These are phyloP conservation scores for Rhysida immarginata DNA, from an alignment of 1,140 invertebrate genomes.

Conservation along the genomic window DNA sequence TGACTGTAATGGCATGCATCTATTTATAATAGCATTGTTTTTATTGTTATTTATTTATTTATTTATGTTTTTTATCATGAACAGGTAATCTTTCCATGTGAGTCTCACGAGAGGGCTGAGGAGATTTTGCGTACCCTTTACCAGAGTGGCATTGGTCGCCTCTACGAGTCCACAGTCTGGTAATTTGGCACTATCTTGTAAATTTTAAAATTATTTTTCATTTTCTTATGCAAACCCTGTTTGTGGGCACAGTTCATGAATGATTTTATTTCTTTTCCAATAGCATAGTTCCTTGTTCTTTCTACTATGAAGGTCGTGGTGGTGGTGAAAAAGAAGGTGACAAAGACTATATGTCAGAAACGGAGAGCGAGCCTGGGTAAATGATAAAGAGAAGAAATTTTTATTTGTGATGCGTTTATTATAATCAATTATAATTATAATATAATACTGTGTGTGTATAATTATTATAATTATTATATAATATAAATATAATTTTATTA, in stretches of 20 bases:
- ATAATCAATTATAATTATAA: constrained; percentile 6
- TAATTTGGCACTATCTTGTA: constrained; percentile 13
- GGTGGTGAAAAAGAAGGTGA: constrained; percentile 8
- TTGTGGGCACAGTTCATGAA: constrained; percentile 1
- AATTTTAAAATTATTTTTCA: constrained; percentile 1
- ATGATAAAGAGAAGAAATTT: not conserved
- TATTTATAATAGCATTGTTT: too few relatives aligned
- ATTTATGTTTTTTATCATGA: too few relatives aligned
- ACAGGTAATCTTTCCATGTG: constrained; percentile 20
- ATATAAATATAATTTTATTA: not conserved
- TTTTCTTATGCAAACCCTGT: not conserved
- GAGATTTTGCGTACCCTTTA: constrained; percentile 21
- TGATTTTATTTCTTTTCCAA: constrained; percentile 4
- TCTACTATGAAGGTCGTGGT: constrained; percentile 19
- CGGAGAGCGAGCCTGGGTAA: constrained; percentile 4
- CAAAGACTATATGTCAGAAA: not conserved
- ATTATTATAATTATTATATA: not conserved
- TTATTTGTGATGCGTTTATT: constrained; percentile 3
- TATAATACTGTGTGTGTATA: constrained; percentile 3
- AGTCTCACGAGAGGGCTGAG: constrained; percentile 21
- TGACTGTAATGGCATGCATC: too few relatives aligned
- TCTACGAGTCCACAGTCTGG: constrained; percentile 23
- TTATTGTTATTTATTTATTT: too few relatives aligned
- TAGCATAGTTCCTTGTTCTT: constrained; percentile 22
- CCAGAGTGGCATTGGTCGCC: constrained; percentile 22